Evolutionary conservation across 2,888 invertebrate species (phyloP).

Genomic region (Dendrolimus pini): DNA sequence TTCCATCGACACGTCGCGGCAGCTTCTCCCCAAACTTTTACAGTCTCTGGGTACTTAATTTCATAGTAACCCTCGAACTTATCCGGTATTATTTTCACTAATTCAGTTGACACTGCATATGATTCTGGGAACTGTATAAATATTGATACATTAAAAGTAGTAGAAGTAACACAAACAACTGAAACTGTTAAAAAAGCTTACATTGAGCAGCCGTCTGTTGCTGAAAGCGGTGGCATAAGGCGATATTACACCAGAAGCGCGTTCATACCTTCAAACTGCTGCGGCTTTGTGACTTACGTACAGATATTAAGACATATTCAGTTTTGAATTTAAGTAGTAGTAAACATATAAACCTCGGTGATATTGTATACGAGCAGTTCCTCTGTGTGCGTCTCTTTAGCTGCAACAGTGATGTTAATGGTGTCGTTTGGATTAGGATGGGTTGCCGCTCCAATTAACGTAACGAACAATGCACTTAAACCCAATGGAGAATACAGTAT

Average conservation of each 20-base stretch:
- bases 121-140: constrained; percentile 43
- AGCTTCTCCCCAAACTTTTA: constrained; percentile 67
- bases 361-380: constrained; percentile 53
- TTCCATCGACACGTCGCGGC: constrained; percentile 55
- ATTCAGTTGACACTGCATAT: constrained; percentile 49
- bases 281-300: too few species aligned
- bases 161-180: too few species aligned
- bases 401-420: constrained; percentile 38
- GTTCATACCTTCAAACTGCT: too few species aligned
- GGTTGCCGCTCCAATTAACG: constrained; percentile 36
- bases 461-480: constrained; percentile 49
- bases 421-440: constrained; percentile 56
- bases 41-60: constrained; percentile 46
- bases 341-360: constrained; percentile 41
- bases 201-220: not conserved
- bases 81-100: constrained; percentile 43
- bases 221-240: not conserved
- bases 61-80: constrained; percentile 60
- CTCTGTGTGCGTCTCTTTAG: constrained; percentile 46
- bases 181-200: too few species aligned
- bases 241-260: not conserved
- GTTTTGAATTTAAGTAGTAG: not conserved
- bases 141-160: too few species aligned
- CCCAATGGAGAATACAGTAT: constrained; percentile 59
- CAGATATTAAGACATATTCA: not conserved